Conservation (phyloP, 2,113 vertebrate species). For the Axis porcinus region DNA sequence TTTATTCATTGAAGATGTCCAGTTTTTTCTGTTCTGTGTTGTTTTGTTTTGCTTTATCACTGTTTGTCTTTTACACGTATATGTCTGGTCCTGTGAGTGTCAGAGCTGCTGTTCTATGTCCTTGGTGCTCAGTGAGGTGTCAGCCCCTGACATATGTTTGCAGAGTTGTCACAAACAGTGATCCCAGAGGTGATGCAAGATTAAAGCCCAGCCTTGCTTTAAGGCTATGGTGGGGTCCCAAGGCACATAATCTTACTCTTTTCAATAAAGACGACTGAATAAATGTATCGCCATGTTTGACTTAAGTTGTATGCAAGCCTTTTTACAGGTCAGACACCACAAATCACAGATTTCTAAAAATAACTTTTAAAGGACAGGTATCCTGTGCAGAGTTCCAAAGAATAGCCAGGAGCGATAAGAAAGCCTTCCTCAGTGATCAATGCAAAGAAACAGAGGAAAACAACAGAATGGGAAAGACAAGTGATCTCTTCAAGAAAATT, state of each 20-base stretch:
- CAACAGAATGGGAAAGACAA: too few relatives aligned
- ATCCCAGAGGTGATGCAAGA: background rate
- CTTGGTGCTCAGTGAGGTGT: background rate
- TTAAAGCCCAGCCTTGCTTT: background rate
- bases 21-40: background rate
- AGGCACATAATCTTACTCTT: background rate
- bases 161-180: background rate
- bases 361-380: background rate
- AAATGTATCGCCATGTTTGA: background rate
- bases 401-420: too few relatives aligned
- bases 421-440: too few relatives aligned
- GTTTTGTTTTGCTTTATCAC: background rate
- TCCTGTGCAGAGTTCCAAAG: background rate
- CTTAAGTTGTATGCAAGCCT: background rate
- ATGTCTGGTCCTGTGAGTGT: background rate
- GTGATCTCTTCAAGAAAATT: too few relatives aligned
- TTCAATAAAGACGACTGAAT: background rate
- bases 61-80: background rate
- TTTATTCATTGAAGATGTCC: background rate
- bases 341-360: background rate
- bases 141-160: background rate
- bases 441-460: too few relatives aligned
- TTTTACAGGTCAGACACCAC: background rate
- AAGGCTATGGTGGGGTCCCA: background rate
- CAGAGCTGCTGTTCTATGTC: background rate